Percentiles rank a stretch among this genome's conserved stretches.
Evolutionary conservation across 2,888 invertebrate genomes (phyloP).

Genomic region (Hanleya hanleyi): DNA sequence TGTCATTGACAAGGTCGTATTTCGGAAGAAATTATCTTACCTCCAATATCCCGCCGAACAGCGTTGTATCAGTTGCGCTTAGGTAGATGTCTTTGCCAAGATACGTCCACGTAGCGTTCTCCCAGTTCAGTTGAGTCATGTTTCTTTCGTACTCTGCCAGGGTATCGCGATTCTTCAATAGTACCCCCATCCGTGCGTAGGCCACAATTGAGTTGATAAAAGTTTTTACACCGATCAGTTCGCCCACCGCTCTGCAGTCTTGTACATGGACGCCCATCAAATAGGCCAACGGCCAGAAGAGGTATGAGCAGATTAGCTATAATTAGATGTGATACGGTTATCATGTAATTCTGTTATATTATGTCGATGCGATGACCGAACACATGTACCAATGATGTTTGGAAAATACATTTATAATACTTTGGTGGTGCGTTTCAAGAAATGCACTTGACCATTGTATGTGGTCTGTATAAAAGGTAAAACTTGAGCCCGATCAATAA

Average conservation of each 20-base stretch:
- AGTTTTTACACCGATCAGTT: conserved; percentile 89
- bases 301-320: conserved; percentile 72
- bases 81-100: not conserved
- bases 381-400: no score
- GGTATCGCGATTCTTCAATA: not conserved
- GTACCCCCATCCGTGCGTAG: conserved; percentile 75
- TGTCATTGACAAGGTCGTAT: no score
- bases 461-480: no score
- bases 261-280: conserved; percentile 81
- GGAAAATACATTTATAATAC: no score
- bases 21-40: not conserved
- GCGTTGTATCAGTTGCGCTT: not conserved
- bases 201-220: conserved; percentile 95
- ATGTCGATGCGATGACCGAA: no score
- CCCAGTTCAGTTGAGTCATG: not conserved
- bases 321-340: conserved; percentile 69
- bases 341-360: no score
- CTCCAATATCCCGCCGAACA: not conserved
- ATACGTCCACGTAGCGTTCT: not conserved
- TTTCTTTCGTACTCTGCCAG: not conserved
- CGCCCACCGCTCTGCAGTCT: conserved; percentile 84
- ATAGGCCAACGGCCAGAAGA: conserved; percentile 92
- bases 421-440: no score
- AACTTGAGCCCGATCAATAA: no score
- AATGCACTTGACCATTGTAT: no score